These are phyloP conservation scores for Autographa gamma DNA, from an alignment of 2,888 invertebrate genomes.

Conservation along the genomic window DNA sequence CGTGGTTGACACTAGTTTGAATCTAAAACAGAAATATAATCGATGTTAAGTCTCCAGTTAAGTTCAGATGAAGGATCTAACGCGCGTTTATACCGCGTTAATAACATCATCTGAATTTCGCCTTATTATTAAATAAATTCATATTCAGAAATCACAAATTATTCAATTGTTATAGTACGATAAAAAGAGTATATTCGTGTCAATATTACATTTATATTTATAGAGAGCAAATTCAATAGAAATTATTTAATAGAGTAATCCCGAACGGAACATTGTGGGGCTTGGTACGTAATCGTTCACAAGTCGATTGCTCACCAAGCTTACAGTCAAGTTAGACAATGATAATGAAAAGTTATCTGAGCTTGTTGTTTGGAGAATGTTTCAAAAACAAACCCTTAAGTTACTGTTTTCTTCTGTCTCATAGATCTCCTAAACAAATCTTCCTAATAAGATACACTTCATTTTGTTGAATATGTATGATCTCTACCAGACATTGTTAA, in stretches of 20 bases:
- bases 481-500: background rate
- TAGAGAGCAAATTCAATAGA: background rate
- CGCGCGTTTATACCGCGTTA: constrained; percentile 1
- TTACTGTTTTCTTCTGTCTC: background rate
- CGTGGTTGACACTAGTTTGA: constrained; percentile 47
- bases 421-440: background rate
- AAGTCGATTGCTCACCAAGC: constrained; percentile 29
- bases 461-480: background rate
- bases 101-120: background rate
- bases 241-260: constrained; percentile 29
- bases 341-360: constrained; percentile 47
- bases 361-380: constrained; percentile 47
- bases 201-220: constrained; percentile 15
- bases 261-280: constrained; percentile 51
- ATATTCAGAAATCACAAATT: constrained; percentile 15
- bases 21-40: constrained; percentile 22
- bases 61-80: background rate
- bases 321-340: constrained; percentile 45
- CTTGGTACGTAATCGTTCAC: constrained; percentile 40
- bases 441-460: background rate
- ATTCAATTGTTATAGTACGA: constrained; percentile 15
- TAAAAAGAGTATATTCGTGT: constrained; percentile 14
- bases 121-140: constrained; percentile 18
- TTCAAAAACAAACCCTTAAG: background rate
- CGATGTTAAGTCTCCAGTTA: background rate